Percentiles rank a stretch among this genome's conserved stretches.
These are phyloP conservation scores for Nycteola revayana DNA, from an alignment of 2,888 invertebrate genomes.

Conservation along the genomic window DNA sequence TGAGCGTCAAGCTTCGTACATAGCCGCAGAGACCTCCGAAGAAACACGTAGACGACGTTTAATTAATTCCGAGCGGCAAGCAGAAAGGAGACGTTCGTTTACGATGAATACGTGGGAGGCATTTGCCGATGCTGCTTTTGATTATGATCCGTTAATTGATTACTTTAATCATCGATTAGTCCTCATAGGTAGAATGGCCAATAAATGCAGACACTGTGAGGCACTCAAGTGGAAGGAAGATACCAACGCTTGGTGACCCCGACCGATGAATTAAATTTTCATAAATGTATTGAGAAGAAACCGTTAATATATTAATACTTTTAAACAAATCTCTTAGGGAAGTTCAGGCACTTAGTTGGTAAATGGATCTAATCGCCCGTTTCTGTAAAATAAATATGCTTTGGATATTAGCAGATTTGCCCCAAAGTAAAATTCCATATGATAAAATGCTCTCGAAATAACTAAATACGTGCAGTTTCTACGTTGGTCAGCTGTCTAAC, in stretches of 20 bases:
- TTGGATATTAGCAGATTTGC: too few species aligned
- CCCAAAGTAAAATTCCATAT: too few species aligned
- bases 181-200: not conserved
- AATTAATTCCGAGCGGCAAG: not conserved
- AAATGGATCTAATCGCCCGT: too few species aligned
- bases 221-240: conserved; percentile 16
- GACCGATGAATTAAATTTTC: too few species aligned
- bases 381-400: too few species aligned
- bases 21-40: not conserved
- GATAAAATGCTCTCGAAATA: too few species aligned
- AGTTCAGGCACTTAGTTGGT: too few species aligned
- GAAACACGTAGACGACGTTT: not conserved
- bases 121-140: not conserved
- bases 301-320: too few species aligned
- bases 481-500: too few species aligned
- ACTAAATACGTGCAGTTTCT: too few species aligned
- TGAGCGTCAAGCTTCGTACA: not conserved
- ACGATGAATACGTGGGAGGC: not conserved
- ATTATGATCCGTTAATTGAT: not conserved
- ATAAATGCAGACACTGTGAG: not conserved
- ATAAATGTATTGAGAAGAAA: too few species aligned
- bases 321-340: too few species aligned
- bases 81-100: not conserved
- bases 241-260: conserved; percentile 24
- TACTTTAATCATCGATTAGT: not conserved